Percentiles rank a stretch among this genome's conserved stretches.
These are phyloP conservation scores for Diacarnus erythraeanus DNA, from an alignment of 37 sponge, comb jelly and placozoan genomes.

Conservation along the genomic window DNA sequence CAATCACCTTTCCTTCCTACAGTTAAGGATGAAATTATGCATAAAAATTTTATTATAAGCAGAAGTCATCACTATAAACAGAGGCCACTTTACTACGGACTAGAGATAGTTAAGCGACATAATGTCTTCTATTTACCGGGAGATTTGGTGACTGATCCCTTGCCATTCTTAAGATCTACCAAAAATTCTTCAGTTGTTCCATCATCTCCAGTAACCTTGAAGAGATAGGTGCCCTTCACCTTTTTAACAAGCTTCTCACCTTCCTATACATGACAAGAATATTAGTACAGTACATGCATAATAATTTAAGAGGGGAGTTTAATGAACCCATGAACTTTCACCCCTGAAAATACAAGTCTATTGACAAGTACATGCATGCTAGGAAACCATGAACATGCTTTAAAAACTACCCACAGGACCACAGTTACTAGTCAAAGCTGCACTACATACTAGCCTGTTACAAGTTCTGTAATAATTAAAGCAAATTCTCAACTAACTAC, in stretches of 20 bases:
- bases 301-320: neutral
- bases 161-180: constrained; percentile 81
- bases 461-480: neutral
- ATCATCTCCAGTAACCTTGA: constrained; percentile 66
- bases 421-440: too few species aligned
- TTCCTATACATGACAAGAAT: constrained; percentile 35
- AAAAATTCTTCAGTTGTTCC: constrained; percentile 60
- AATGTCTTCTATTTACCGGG: constrained; percentile 33
- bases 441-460: too few species aligned
- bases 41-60: neutral
- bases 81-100: neutral
- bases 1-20: constrained; percentile 77
- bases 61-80: neutral
- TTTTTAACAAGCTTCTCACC: constrained; percentile 82
- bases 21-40: neutral
- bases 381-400: too few species aligned
- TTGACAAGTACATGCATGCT: too few species aligned
- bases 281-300: neutral
- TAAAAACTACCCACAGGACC: too few species aligned
- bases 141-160: constrained; percentile 73
- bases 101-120: neutral
- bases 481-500: neutral
- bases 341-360: neutral
- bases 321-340: neutral
- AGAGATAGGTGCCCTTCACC: constrained; percentile 78